Conservation (phyloP, 2,113 vertebrate genomes). For the Addax nasomaculatus region DNA sequence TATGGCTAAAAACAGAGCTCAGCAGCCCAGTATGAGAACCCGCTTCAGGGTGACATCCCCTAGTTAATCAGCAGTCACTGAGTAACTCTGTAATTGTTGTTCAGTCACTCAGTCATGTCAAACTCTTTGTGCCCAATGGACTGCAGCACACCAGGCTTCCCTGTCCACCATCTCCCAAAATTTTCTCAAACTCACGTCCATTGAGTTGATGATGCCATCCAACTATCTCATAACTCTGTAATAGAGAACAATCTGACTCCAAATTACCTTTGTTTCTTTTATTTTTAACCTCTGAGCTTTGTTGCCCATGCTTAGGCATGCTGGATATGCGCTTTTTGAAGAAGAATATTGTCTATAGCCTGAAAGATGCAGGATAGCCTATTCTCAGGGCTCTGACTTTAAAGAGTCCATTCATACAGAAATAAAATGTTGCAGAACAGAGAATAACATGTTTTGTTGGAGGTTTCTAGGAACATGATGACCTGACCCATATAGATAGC, state of each 20-base stretch:
- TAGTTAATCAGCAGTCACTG: neutral
- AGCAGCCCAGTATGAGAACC: neutral
- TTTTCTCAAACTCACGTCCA: neutral
- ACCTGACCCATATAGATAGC: neutral
- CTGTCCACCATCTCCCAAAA: neutral
- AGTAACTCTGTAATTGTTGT: neutral
- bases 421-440: neutral
- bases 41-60: neutral
- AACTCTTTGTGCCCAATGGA: neutral
- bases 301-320: neutral
- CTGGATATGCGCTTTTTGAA: neutral
- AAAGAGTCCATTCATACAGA: neutral
- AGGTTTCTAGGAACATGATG: neutral
- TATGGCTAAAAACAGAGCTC: neutral
- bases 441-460: neutral
- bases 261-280: neutral
- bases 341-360: neutral
- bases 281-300: neutral
- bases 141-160: neutral
- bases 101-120: neutral
- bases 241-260: neutral
- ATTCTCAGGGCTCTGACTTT: neutral
- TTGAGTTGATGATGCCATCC: neutral
- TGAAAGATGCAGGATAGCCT: neutral
- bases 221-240: neutral